Percentiles rank a stretch among this genome's conserved stretches.
Conservation (phyloP, 2,113 vertebrate species). For the Orientallactaga bullata region DNA sequence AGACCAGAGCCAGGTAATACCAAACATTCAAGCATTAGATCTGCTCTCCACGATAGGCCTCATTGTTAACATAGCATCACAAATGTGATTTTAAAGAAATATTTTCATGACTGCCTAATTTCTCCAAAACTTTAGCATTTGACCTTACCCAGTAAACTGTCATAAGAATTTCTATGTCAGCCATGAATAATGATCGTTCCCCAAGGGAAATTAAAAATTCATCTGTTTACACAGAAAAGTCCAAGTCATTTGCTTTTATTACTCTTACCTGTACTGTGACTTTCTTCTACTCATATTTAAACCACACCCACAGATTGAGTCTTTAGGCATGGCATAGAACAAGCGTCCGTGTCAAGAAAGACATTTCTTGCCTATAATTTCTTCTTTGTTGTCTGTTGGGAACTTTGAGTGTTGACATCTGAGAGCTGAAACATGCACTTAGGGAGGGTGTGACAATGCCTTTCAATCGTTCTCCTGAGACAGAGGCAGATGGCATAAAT, state of each 20-base stretch:
- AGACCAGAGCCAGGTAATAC: not conserved
- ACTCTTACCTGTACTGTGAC: constrained; percentile 7
- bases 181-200: not conserved
- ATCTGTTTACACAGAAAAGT: constrained; percentile 18
- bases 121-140: not conserved
- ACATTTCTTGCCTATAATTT: constrained; percentile 25
- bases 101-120: not conserved
- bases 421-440: constrained; percentile 65
- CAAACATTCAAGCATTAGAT: not conserved
- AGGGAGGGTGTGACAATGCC: constrained; percentile 13
- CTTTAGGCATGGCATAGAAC: constrained; percentile 34
- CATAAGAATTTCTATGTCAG: not conserved
- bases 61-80: not conserved
- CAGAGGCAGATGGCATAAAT: constrained; percentile 61
- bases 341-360: constrained; percentile 3
- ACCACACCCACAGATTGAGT: not conserved
- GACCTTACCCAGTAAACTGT: not conserved
- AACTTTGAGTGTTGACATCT: constrained; percentile 66
- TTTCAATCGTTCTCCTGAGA: constrained; percentile 58
- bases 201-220: not conserved
- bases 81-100: not conserved
- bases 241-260: constrained; percentile 1
- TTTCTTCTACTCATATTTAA: constrained; percentile 49
- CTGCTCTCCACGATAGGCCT: not conserved
- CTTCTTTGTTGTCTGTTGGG: constrained; percentile 57